Evolutionary conservation across 1,140 invertebrate species (phyloP).

Genomic region (Cecropterus lyciades): DNA sequence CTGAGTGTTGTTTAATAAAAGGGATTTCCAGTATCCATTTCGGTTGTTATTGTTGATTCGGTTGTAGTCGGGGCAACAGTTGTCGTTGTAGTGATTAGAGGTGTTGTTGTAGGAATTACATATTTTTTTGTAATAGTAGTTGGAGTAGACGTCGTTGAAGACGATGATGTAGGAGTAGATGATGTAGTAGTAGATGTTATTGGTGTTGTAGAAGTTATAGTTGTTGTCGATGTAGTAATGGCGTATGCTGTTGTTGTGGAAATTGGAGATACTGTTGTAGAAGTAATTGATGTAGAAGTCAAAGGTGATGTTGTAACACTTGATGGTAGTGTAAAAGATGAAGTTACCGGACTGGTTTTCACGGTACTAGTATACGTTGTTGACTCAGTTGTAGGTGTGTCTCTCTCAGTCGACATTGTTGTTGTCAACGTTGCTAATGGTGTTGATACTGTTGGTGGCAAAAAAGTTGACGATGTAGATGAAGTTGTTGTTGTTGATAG

Average conservation of each 20-base stretch:
- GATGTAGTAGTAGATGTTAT: not conserved
- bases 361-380: no score
- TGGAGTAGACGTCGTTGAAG: constrained; percentile 4
- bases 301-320: not conserved
- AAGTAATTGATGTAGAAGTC: not conserved
- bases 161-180: no score
- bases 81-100: constrained; percentile 1
- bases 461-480: no score
- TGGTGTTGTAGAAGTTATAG: constrained; percentile 8
- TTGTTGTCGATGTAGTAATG: constrained; percentile 17
- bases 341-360: no score
- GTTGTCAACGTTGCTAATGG: no score
- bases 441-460: no score
- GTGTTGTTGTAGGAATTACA: constrained; percentile 19
- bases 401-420: no score
- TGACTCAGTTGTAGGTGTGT: no score
- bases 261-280: no score
- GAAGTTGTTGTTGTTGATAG: no score
- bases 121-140: constrained; percentile 7
- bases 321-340: not conserved
- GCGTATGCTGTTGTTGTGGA: not conserved
- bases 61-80: constrained; percentile 12
- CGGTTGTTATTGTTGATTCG: constrained; percentile 13
- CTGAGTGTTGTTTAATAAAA: constrained; percentile 43
- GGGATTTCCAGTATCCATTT: constrained; percentile 45